Evolutionary conservation across 2,113 vertebrate genomes (phyloP), one percentile per base, ranked within the genome.

Genomic region (Petrocephalus microphthalmus): DNA sequence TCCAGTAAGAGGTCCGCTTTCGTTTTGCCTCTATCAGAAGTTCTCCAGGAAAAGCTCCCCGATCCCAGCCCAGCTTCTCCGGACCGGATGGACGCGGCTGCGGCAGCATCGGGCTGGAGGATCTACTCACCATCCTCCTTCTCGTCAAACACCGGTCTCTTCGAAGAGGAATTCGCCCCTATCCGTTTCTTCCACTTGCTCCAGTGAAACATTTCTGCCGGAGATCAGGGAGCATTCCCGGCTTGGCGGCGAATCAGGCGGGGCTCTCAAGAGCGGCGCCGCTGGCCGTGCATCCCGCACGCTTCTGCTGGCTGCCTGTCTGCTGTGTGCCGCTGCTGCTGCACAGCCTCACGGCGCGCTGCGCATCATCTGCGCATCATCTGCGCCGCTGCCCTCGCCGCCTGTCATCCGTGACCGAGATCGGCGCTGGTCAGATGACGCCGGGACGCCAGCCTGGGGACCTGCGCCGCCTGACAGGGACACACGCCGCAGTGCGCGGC

Each of bases 131-230:
- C 98, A 93, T 99, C 98, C 92, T 98, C 98, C 92, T 96, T 96
- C 90, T 98, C 97, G 89, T 99, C 98, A 94, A 98, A 98, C 88
- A 99, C 97, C 47, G 98, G 98, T 96, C 97, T 97, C 93, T 97
- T 97, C 90, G 97, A 96, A 89, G 98, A 98, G 92, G 96, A 96
- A 92, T 97, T 97, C 88, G 97, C 97, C 89, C 97, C 97, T 97
- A 99, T 98, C 95, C 98, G 97, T 93, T 98, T 98, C 96, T 96
- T 98, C 98, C 98, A 98, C 97, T 98, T 98, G 96, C 97, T 95
- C 98, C 98, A 98, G 93, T 96, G 96, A 95, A 98, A 98, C 97
- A 98, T 97, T 93, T 96, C 96, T 94, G 95, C 93, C 90, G 93
- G 94, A 90, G 92, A 95, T 94, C 96, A 95, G 93, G 94, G 96